Percentiles rank a stretch among this genome's conserved stretches.
These are phyloP conservation scores for Tenebrio molitor DNA, from an alignment of 1,140 invertebrate genomes.

Conservation along the genomic window DNA sequence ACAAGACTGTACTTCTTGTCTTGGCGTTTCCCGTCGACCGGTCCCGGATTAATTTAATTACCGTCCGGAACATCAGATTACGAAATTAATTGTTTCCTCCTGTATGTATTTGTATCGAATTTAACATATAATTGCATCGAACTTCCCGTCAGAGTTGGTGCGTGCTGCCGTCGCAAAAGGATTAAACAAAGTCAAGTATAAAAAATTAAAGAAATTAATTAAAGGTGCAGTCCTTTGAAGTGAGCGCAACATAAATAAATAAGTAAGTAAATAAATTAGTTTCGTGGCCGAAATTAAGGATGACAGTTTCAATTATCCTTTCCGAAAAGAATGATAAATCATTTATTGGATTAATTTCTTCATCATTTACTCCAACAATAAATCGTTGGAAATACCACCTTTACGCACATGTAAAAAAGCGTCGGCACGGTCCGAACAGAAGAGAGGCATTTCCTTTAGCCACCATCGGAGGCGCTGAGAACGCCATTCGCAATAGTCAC, in stretches of 20 bases:
- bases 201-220: background rate
- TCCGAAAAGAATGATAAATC: constrained; percentile 21
- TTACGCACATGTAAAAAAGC: background rate
- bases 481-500: constrained; percentile 4
- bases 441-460: constrained; percentile 9
- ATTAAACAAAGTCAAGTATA: background rate
- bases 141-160: background rate
- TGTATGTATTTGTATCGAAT: background rate
- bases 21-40: background rate
- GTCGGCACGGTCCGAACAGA: background rate
- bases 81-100: background rate
- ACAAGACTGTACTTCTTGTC: background rate
- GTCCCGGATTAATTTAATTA: background rate
- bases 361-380: constrained; percentile 1
- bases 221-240: background rate
- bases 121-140: background rate
- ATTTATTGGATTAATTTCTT: constrained; percentile 18
- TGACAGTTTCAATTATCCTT: constrained; percentile 25
- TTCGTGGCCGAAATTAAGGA: background rate
- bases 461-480: background rate
- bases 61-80: background rate
- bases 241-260: background rate
- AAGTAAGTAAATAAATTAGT: constrained; percentile 24
- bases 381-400: constrained; percentile 5
- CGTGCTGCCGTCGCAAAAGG: background rate